phyloP scores from a whole-genome alignment of 2,797 vertebrate genomes.

The Heteromormyrus szaboi region DNA sequence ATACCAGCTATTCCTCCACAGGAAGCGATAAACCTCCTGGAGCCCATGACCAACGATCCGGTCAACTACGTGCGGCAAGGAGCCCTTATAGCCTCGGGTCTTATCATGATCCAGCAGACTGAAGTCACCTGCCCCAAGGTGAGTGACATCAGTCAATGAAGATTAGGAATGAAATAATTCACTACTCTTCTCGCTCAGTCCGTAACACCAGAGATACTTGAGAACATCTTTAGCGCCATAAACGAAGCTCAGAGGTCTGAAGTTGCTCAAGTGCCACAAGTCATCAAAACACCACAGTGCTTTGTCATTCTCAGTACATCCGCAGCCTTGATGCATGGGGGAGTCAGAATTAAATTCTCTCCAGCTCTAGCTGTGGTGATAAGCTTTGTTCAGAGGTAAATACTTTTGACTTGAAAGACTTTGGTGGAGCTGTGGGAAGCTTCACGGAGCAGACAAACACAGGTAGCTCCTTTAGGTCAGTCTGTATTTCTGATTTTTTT shows the following conservation, averaged over 20 bases:
- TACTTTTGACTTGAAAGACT: background rate
- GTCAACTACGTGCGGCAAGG: conserved; percentile 97
- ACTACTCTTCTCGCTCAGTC: background rate
- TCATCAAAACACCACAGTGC: background rate
- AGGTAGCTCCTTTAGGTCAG: background rate
- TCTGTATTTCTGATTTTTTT: background rate
- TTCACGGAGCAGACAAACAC: background rate
- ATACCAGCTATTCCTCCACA: conserved; percentile 38
- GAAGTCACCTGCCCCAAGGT: conserved; percentile 98
- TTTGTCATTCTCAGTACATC: background rate
- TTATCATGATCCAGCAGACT: conserved; percentile 97
- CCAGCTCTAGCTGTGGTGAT: background rate
- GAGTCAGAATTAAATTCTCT: background rate
- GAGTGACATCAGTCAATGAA: conserved; percentile 29
- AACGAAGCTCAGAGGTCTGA: conserved; percentile 17
- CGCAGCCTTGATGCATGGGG: background rate
- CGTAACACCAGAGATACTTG: background rate
- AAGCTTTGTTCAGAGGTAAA: background rate
- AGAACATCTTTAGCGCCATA: background rate
- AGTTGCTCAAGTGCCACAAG: background rate
- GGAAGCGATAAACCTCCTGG: conserved; percentile 97
- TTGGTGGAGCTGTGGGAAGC: background rate
- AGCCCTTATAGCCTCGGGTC: conserved; percentile 90
- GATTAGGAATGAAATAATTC: background rate
- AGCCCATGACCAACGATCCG: conserved; percentile 98